Evolutionary conservation across 2,888 invertebrate species (phyloP).

Genomic region (Crepidodera aurea): DNA sequence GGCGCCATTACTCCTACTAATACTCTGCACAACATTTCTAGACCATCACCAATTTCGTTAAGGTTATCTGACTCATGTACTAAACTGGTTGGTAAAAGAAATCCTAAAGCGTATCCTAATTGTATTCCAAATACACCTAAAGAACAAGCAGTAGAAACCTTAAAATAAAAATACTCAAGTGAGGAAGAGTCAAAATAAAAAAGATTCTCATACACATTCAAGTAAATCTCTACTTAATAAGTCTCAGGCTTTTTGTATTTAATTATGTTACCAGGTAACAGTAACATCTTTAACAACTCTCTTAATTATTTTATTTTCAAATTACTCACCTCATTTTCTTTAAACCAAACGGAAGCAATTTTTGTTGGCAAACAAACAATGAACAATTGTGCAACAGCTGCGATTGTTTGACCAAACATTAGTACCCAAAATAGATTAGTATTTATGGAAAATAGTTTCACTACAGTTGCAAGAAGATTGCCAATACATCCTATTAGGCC

Average conservation of each 20-base stretch:
- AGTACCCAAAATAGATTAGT: constrained; percentile 85
- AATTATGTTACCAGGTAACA: no score
- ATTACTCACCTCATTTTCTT: constrained; percentile 86
- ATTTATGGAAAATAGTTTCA: constrained; percentile 84
- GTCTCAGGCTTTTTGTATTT: no score
- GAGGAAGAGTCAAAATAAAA: background rate
- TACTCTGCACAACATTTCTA: constrained; percentile 64
- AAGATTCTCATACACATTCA: no score
- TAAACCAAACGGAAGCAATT: constrained; percentile 96
- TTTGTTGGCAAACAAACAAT: constrained; percentile 89
- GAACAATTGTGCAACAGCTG: constrained; percentile 88
- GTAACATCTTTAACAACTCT: no score
- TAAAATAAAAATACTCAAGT: constrained; percentile 33
- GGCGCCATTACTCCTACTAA: constrained; percentile 65
- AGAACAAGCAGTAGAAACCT: constrained; percentile 71
- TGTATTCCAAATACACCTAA: constrained; percentile 78
- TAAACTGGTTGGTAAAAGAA: constrained; percentile 71
- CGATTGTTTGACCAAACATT: constrained; percentile 86
- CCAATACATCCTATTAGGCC: constrained; percentile 82
- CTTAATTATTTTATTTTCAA: no score
- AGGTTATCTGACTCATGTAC: constrained; percentile 53
- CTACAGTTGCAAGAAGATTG: constrained; percentile 86
- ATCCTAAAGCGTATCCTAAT: constrained; percentile 73
- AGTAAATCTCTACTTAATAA: no score
- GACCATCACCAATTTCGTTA: constrained; percentile 53